These are phyloP conservation scores for Actinostola sp. DNA, from an alignment of 92 coral and sea anemone species.

Conservation along the genomic window DNA sequence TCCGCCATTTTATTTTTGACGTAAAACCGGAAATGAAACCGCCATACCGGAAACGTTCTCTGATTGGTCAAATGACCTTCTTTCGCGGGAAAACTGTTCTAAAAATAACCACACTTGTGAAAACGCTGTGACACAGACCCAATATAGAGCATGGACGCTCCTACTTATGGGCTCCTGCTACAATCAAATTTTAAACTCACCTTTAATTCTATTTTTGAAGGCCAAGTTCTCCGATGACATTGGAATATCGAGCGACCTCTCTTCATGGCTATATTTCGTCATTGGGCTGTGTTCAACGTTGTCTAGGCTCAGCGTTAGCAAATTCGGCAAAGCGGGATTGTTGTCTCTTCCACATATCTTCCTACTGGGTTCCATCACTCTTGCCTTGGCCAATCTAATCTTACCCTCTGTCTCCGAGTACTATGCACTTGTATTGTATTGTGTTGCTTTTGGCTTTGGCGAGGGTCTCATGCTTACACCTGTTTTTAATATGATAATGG, in stretches of 20 bases:
- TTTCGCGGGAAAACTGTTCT: no score
- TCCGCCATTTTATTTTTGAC: no score
- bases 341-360: not conserved
- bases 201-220: no score
- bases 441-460: not conserved
- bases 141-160: no score
- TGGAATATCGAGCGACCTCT: not conserved
- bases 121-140: no score
- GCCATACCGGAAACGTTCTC: no score
- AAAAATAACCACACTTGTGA: no score
- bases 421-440: not conserved
- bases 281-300: not conserved
- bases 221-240: conserved; percentile 9
- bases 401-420: not conserved
- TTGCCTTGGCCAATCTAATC: not conserved
- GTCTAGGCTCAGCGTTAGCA: not conserved
- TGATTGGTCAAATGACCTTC: no score
- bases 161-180: no score
- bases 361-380: not conserved
- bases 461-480: not conserved
- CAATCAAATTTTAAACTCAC: no score
- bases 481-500: not conserved
- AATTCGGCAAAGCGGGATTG: not conserved
- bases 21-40: no score
- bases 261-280: conserved; percentile 3